Evolutionary conservation across 2,113 vertebrate species (phyloP).

Genomic region (Lepus americanus): DNA sequence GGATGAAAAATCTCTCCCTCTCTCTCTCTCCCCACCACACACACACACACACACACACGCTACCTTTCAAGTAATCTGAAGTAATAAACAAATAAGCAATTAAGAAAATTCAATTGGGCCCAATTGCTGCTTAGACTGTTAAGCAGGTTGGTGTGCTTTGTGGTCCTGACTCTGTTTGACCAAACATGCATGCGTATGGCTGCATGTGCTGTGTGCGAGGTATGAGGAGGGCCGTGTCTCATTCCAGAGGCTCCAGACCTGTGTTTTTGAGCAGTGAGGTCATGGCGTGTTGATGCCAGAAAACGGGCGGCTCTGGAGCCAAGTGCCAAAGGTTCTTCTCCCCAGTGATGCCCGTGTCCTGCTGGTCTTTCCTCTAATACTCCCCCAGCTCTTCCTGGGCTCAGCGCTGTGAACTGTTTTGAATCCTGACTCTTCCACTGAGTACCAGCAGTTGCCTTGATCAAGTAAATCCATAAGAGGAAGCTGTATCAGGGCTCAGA

Average conservation of each 20-base stretch:
- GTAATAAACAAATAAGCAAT: too few species aligned
- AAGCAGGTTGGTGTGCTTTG: neutral
- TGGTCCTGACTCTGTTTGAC: neutral
- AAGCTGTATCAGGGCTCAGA: neutral
- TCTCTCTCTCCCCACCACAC: too few species aligned
- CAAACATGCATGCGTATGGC: neutral
- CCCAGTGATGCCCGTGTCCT: neutral
- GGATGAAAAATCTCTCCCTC: too few species aligned
- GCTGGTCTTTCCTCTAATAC: neutral
- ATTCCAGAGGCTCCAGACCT: neutral
- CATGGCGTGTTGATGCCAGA: neutral
- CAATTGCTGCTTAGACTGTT: neutral
- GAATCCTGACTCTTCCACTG: neutral
- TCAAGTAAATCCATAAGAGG: neutral
- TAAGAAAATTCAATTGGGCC: neutral
- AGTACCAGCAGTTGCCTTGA: neutral
- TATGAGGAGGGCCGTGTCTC: neutral
- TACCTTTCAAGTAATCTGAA: too few species aligned
- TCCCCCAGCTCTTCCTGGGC: neutral
- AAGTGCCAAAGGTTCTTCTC: constrained; percentile 5
- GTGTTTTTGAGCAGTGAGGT: constrained; percentile 36
- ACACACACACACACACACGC: too few species aligned
- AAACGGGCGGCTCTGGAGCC: neutral
- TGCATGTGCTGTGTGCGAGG: neutral
- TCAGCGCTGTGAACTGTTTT: neutral